Conservation (phyloP, 2,113 vertebrate species). For the Erpornis zantholeuca region DNA sequence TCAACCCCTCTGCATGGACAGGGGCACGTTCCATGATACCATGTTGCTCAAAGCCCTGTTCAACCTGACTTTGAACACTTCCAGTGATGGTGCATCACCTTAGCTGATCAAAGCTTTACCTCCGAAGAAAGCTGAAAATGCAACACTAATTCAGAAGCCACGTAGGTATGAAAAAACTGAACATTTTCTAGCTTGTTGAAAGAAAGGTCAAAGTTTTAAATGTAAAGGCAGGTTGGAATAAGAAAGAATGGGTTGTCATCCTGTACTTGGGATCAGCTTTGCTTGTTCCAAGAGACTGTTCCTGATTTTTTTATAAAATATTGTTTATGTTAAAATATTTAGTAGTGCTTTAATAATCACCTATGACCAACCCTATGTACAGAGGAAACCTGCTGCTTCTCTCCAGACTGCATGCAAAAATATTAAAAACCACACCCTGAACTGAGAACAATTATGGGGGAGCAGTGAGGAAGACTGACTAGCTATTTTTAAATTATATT, state of each 20-base stretch:
- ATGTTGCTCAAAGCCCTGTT: not conserved
- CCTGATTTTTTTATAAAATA: not conserved
- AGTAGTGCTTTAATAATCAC: not conserved
- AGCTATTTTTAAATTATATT: constrained; percentile 43
- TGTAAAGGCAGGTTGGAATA: not conserved
- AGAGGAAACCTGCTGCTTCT: not conserved
- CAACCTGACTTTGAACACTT: not conserved
- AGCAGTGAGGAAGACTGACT: not conserved
- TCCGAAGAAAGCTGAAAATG: not conserved
- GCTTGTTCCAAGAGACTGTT: not conserved
- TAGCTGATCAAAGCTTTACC: not conserved
- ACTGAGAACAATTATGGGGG: not conserved
- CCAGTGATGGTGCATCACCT: not conserved
- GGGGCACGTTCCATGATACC: not conserved
- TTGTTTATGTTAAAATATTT: not conserved
- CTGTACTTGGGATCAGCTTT: not conserved
- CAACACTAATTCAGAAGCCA: not conserved
- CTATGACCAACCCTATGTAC: not conserved
- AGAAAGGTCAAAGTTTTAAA: not conserved
- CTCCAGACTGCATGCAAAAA: not conserved
- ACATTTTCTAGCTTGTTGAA: not conserved
- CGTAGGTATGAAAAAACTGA: not conserved
- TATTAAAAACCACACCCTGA: not conserved
- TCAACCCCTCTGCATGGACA: not conserved
- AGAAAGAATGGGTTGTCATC: not conserved